phyloP scores from a whole-genome alignment of 2,113 vertebrate genomes.

The Pseudopodoces humilis region DNA sequence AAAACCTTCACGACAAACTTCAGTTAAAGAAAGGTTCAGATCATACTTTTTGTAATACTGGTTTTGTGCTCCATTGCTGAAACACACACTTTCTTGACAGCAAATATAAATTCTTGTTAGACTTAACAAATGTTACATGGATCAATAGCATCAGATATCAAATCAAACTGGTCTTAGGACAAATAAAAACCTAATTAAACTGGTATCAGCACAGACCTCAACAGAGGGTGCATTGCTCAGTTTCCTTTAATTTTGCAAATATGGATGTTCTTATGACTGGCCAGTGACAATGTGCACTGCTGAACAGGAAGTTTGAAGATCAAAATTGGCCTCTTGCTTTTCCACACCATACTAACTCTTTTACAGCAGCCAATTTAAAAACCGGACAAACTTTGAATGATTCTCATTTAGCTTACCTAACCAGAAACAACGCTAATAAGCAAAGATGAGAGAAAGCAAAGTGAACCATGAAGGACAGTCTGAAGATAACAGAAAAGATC shows the following conservation, averaged over 20 bases:
- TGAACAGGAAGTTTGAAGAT: background rate
- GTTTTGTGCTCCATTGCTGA: background rate
- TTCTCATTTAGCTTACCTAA: background rate
- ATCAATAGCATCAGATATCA: background rate
- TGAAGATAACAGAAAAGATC: background rate
- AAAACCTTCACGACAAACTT: background rate
- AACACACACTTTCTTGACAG: background rate
- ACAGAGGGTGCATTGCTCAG: background rate
- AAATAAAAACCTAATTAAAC: background rate
- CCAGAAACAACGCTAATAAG: background rate
- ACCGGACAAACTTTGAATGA: background rate
- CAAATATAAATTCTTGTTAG: background rate
- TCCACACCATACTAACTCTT: background rate
- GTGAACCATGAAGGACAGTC: background rate
- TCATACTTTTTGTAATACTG: background rate
- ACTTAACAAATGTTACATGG: background rate
- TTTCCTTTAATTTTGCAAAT: background rate
- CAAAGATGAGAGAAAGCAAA: background rate
- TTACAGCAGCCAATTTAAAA: background rate
- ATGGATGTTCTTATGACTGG: background rate
- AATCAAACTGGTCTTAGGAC: background rate
- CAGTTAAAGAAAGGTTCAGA: background rate
- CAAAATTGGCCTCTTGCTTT: background rate
- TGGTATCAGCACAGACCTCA: background rate
- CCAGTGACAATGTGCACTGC: background rate